Evolutionary conservation across 2,888 invertebrate species (phyloP).

Genomic region (Chloroclystis v-ata): DNA sequence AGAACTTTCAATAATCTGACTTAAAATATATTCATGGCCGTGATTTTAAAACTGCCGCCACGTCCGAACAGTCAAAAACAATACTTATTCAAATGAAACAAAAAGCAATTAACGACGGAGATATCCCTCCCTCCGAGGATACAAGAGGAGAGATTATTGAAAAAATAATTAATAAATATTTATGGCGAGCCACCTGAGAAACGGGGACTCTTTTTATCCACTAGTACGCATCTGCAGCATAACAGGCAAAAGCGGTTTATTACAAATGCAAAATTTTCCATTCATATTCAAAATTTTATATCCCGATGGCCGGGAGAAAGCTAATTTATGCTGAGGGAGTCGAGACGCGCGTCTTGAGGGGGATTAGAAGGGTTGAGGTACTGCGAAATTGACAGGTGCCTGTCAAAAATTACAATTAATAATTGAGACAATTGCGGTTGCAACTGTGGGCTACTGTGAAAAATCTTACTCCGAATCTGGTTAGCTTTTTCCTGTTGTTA

Average conservation of each 20-base stretch:
- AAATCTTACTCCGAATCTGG: constrained; percentile 1
- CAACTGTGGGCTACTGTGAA: constrained; percentile 30
- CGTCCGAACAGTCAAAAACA: constrained; percentile 75
- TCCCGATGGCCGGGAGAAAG: constrained; percentile 82
- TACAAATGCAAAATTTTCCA: constrained; percentile 91
- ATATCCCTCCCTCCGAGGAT: constrained; percentile 72
- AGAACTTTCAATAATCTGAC: constrained; percentile 59
- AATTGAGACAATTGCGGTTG: constrained; percentile 66
- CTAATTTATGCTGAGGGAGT: constrained; percentile 85
- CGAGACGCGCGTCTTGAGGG: constrained; percentile 72
- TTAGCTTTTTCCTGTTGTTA: background rate
- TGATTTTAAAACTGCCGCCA: constrained; percentile 66
- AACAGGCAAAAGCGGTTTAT: constrained; percentile 82
- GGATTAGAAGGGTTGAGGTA: constrained; percentile 74
- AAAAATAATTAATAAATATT: constrained; percentile 79
- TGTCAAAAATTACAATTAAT: constrained; percentile 78
- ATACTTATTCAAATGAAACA: constrained; percentile 79
- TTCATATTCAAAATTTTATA: constrained; percentile 95
- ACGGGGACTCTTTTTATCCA: constrained; percentile 68
- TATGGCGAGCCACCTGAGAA: constrained; percentile 76
- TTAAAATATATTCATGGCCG: constrained; percentile 67
- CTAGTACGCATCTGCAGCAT: constrained; percentile 69
- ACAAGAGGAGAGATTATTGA: constrained; percentile 75
- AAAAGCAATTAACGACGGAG: constrained; percentile 76
- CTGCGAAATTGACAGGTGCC: constrained; percentile 77